Conservation (phyloP, 2,113 vertebrate species). For the Azemiops feae region DNA sequence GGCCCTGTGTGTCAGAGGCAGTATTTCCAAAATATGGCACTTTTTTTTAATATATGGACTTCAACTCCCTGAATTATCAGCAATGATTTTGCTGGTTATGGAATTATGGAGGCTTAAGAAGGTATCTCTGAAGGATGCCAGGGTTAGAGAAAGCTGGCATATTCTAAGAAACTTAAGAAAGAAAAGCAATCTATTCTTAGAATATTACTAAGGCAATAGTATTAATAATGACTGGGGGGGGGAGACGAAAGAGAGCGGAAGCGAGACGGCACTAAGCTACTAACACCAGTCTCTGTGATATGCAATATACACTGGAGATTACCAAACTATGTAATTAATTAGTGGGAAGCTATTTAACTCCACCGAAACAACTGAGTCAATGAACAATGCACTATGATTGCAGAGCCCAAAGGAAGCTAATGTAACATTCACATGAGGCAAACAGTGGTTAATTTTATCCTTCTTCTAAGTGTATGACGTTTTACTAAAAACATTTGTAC, state of each 20-base stretch:
- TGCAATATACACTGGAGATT: slow-evolving; percentile 18
- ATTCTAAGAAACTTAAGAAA: background rate
- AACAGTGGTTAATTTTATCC: slow-evolving; percentile 33
- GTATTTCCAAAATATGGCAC: background rate
- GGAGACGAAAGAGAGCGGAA: background rate
- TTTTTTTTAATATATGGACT: background rate
- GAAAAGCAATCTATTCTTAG: background rate
- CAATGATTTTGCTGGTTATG: background rate
- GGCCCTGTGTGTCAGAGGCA: background rate
- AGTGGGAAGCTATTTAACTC: slow-evolving; percentile 34
- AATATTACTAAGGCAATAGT: background rate
- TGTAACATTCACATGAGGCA: slow-evolving; percentile 2
- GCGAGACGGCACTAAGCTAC: background rate
- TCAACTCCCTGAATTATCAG: background rate
- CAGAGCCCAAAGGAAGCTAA: slow-evolving; percentile 14
- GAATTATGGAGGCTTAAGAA: background rate
- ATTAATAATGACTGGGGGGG: background rate
- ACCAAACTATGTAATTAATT: slow-evolving; percentile 27
- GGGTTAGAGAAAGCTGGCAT: background rate
- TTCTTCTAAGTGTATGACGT: slow-evolving; percentile 18
- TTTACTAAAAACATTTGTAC: slow-evolving; percentile 23
- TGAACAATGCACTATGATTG: slow-evolving; percentile 7
- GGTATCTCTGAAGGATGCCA: background rate
- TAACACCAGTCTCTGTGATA: background rate
- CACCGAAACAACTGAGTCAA: slow-evolving; percentile 15